Percentiles rank a stretch among this genome's conserved stretches.
Conservation (phyloP, 2,888 invertebrate genomes). For the Coenonympha glycerion region DNA sequence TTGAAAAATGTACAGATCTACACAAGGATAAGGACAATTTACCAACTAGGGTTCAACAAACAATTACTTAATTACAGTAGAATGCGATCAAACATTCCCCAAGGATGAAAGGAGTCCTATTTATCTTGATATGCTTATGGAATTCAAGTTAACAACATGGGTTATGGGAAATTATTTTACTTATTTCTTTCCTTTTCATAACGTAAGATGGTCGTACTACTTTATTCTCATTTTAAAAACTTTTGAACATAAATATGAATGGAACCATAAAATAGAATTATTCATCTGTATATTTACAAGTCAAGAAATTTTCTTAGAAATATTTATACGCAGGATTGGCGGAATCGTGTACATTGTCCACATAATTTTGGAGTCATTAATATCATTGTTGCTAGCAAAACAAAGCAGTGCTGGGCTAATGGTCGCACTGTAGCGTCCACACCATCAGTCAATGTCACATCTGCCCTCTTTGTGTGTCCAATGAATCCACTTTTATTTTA, state of each 20-base stretch:
- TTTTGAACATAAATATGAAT: background rate
- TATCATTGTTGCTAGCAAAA: slow-evolving; percentile 45
- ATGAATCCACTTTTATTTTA: slow-evolving; percentile 8
- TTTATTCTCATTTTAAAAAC: background rate
- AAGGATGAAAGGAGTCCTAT: too few relatives aligned
- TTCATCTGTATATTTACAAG: background rate
- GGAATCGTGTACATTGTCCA: slow-evolving; percentile 1
- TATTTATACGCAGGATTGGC: background rate
- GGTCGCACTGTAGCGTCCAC: slow-evolving; percentile 54
- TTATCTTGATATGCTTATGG: too few relatives aligned
- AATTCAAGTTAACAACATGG: too few relatives aligned
- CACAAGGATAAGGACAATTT: too few relatives aligned
- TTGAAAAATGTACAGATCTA: too few relatives aligned
- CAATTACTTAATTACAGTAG: too few relatives aligned
- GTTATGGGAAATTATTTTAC: too few relatives aligned
- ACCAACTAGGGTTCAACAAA: too few relatives aligned
- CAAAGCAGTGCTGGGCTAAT: slow-evolving; percentile 55
- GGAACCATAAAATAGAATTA: background rate
- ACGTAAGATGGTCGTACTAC: too few relatives aligned
- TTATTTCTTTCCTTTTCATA: too few relatives aligned
- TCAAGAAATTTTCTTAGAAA: background rate
- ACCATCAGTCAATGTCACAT: slow-evolving; percentile 66
- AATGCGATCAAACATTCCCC: too few relatives aligned
- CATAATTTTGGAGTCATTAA: slow-evolving; percentile 21
- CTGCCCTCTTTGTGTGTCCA: slow-evolving; percentile 53